phyloP scores from a whole-genome alignment of 2,113 vertebrate species.

The Ciconia boyciana region DNA sequence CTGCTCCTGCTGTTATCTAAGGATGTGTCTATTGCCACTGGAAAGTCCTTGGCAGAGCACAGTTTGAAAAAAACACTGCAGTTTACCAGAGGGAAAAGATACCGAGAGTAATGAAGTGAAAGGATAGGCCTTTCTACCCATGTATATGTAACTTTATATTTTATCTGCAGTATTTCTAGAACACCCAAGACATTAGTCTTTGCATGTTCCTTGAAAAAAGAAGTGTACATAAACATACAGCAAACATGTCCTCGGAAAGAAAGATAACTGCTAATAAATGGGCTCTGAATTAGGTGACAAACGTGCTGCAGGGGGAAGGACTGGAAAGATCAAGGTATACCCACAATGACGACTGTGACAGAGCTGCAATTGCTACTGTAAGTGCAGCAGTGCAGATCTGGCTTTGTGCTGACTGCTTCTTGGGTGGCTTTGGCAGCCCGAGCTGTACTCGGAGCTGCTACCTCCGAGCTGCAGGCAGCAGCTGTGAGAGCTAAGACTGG shows the following conservation, averaged over 20 bases:
- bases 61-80: neutral
- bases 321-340: neutral
- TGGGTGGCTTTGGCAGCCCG: neutral
- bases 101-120: neutral
- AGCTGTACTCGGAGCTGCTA: neutral
- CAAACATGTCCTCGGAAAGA: neutral
- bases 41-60: neutral
- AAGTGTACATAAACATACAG: neutral
- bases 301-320: neutral
- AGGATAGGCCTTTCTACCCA: neutral
- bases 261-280: neutral
- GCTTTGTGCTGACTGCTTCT: neutral
- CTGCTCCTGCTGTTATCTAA: neutral
- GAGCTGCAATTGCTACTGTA: neutral
- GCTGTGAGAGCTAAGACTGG: neutral
- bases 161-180: neutral
- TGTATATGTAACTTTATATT: neutral
- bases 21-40: neutral
- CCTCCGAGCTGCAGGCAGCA: neutral
- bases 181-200: neutral
- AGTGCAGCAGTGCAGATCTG: neutral
- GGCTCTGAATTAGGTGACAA: neutral
- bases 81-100: neutral
- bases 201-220: neutral
- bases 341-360: neutral